phyloP scores from a whole-genome alignment of 2,113 vertebrate genomes.

The Corythornis madagascariensis region DNA sequence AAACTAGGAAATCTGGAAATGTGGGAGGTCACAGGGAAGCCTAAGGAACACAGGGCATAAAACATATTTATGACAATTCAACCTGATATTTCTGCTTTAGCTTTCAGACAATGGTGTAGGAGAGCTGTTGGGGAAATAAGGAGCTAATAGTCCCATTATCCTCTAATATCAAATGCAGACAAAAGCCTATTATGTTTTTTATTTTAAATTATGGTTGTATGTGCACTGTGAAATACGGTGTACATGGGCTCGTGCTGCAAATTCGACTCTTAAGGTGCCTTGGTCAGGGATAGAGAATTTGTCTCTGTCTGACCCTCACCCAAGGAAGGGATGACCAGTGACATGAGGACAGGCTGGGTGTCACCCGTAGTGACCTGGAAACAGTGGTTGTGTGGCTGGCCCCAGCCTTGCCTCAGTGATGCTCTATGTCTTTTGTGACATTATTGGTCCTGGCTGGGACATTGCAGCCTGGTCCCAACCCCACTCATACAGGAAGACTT shows the following conservation, averaged over 20 bases:
- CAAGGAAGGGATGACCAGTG: background rate
- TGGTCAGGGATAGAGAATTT: background rate
- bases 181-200: background rate
- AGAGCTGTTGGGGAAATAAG: background rate
- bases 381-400: fast-evolving
- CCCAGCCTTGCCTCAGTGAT: background rate
- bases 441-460: background rate
- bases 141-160: background rate
- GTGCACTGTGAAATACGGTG: no score
- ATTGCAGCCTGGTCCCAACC: background rate
- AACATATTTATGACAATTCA: background rate
- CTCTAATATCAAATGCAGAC: background rate
- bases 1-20: background rate
- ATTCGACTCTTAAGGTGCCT: background rate
- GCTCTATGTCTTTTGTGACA: background rate
- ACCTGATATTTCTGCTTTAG: background rate
- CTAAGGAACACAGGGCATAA: background rate
- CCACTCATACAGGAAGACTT: background rate
- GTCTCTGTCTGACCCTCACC: background rate
- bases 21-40: background rate
- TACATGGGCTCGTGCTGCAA: background rate
- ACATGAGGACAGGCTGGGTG: background rate
- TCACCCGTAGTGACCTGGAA: background rate
- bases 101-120: background rate
- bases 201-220: background rate